phyloP scores from a whole-genome alignment of 2,888 invertebrate genomes.

The Thelaira solivaga region DNA sequence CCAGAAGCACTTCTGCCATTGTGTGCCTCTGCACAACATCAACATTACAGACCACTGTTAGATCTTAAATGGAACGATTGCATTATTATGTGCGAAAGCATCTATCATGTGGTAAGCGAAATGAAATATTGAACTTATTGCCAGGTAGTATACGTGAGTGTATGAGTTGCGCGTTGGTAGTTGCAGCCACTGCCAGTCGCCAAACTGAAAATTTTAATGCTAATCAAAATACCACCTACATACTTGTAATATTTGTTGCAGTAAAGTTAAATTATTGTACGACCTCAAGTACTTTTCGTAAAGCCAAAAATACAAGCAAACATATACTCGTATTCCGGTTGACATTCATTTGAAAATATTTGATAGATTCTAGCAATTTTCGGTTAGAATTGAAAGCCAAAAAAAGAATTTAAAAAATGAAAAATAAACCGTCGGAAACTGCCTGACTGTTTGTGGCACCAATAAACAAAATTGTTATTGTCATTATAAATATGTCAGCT shows the following conservation, averaged over 20 bases:
- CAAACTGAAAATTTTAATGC: slow-evolving; percentile 28
- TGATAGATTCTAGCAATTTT: slow-evolving; percentile 46
- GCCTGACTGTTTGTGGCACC: slow-evolving; percentile 32
- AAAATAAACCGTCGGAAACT: slow-evolving; percentile 21
- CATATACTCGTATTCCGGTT: too few relatives aligned
- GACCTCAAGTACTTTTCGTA: slow-evolving; percentile 40
- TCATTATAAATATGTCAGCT: slow-evolving; percentile 17
- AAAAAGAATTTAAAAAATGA: slow-evolving; percentile 50
- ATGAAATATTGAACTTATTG: slow-evolving; percentile 35
- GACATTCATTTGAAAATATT: slow-evolving; percentile 51
- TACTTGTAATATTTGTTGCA: slow-evolving; percentile 21
- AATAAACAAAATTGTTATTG: slow-evolving; percentile 30
- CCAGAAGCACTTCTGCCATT: slow-evolving; percentile 15
- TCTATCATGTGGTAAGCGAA: slow-evolving; percentile 49
- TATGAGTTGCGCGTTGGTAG: slow-evolving; percentile 1
- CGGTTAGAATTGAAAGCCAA: neutral
- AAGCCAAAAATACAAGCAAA: too few relatives aligned
- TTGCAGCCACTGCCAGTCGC: slow-evolving; percentile 12
- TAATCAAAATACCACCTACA: slow-evolving; percentile 60
- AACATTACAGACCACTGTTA: slow-evolving; percentile 9
- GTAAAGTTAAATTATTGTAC: slow-evolving; percentile 26
- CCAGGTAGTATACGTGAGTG: slow-evolving; percentile 3
- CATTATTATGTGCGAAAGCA: slow-evolving; percentile 61
- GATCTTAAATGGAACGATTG: slow-evolving; percentile 54
- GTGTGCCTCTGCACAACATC: slow-evolving; percentile 20